Evolutionary conservation across 1,140 invertebrate species (phyloP).

Genomic region (Drosophila watanabei): DNA sequence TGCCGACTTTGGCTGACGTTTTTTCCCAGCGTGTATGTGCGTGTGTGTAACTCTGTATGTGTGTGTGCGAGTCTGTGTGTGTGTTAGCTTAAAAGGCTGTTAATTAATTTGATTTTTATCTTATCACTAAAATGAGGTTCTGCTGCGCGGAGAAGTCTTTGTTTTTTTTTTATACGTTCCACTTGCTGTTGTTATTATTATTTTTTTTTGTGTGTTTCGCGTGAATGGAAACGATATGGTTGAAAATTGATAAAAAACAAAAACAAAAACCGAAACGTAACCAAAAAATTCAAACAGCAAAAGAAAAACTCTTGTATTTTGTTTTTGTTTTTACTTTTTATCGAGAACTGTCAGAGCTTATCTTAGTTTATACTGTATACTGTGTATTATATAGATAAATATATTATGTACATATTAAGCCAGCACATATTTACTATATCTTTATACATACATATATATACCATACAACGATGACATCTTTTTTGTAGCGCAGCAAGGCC

Average conservation of each 20-base stretch:
- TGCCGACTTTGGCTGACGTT: constrained; percentile 12
- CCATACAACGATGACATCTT: constrained; percentile 6
- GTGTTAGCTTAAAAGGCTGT: constrained; percentile 55
- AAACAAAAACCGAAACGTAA: neutral
- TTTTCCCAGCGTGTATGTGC: constrained; percentile 12
- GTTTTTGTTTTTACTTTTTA: constrained; percentile 18
- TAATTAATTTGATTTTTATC: constrained; percentile 80
- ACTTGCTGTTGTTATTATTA: constrained; percentile 23
- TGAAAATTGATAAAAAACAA: constrained; percentile 45
- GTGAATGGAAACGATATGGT: constrained; percentile 33
- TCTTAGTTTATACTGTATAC: constrained; percentile 62
- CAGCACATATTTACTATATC: constrained; percentile 24
- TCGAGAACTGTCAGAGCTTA: constrained; percentile 50
- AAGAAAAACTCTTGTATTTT: neutral
- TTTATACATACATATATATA: constrained; percentile 7
- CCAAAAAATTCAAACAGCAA: neutral
- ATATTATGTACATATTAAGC: constrained; percentile 57
- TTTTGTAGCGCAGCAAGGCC: constrained; percentile 7
- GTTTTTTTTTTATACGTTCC: constrained; percentile 1
- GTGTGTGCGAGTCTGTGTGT: constrained; percentile 1
- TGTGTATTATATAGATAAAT: constrained; percentile 48
- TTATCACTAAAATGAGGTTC: constrained; percentile 72
- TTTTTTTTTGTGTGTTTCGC: constrained; percentile 26
- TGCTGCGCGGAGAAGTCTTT: constrained; percentile 41
- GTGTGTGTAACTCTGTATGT: neutral